Evolutionary conservation across 2,113 vertebrate species (phyloP), one percentile per base, ranked within the genome.

Genomic region (Grammomys dolichurus): DNA sequence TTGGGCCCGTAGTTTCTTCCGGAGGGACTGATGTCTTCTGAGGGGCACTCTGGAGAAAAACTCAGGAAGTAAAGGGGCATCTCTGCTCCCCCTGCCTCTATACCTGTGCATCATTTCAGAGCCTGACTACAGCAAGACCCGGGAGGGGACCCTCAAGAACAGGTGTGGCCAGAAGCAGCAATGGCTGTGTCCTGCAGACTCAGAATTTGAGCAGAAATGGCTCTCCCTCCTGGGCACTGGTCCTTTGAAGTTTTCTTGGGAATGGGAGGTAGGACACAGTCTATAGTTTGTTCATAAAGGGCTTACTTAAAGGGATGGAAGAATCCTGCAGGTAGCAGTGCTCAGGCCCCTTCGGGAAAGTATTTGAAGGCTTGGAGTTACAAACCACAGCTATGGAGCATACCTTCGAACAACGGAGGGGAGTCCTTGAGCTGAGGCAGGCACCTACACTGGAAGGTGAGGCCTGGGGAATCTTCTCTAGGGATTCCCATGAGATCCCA

Each of bases 1-100:
- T 4, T 46, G 97, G 0, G 97, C 98, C 85, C 98, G 97, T 78
- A 99, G 97, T 8, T 22, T 36, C 97, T 98, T 98, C 95, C 98
- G 97, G 88, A 98, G 91, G 78, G 99, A 99, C 54, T 97, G 98
- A 26, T 95, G 93, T 94, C 97, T 97, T 6, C 0, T 95, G 95
- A 99, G 97, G 36, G 98, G 70, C 93, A 99, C 97, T 97, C 99
- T 99, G 91, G 9, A 28, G n/a, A 69, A 10, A 16, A 26, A 26
- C 69, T 16, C 0, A 16, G 1, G 0, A 0, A 0, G 1, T 84
- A 70, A 95, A 58, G 36, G 3, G 6, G 69, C 33, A 17, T 24
- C 13, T 80, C 48, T 75, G 43, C 20, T 46, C n/a, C n/a, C 43
- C 43, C 67, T 33, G 19, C 3, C 46, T 69, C 54, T 76, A 12